Base-by-base conservation (phyloP, 1,140 invertebrate genomes). In the Pogonomyrmex californicus region DNA sequence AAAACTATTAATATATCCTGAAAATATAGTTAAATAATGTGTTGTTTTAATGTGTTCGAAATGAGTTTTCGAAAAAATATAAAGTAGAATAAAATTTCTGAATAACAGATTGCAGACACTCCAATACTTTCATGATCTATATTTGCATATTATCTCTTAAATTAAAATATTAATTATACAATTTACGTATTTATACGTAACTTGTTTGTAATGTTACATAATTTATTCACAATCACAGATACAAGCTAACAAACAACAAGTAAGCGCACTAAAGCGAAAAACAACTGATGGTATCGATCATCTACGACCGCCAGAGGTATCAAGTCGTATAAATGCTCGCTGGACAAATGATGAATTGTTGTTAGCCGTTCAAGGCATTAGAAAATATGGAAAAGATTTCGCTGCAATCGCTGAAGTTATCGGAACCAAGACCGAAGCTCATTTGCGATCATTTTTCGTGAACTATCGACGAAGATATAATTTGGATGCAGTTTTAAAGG, bases 331-430 rank as follows among this genome's bases (percentile, higher is more conserved):
- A 58, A 98, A 98, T 94, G 96, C 98, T 1, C 96, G 98, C 68
- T 99, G 99, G 99, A 98, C 98, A 14, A 98, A 98, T 91, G 99
- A 99, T 90, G 99, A 99, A 95, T 95, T 99, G 9, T 95, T 99
- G 9, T 95, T 99, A 82, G 99, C 98, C 12, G 98, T 99, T 44
- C 98, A 99, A 95, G 99, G 98, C 94, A 97, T 99, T 51, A 96
- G 98, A 63, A 98, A 99, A 94, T 99, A 98, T 95, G 99, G 99
- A 91, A 99, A 98, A 96, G 98, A 99, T 95, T 99, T 99, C 95
- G 97, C 98, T 95, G 98, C 98, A 36, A 99, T 99, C 86, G 98
- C 99, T 17, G 98, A 99, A 95, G 97, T 99, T 5, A 97, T 99
- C 86, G 98, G 98, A 73, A 99, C 98, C 38, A 99, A 99, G 95